A percentile compares a stretch with the other conserved stretches of the same genome.
Conservation (phyloP, 2,113 vertebrate genomes). For the Acrocephalus kingi region DNA sequence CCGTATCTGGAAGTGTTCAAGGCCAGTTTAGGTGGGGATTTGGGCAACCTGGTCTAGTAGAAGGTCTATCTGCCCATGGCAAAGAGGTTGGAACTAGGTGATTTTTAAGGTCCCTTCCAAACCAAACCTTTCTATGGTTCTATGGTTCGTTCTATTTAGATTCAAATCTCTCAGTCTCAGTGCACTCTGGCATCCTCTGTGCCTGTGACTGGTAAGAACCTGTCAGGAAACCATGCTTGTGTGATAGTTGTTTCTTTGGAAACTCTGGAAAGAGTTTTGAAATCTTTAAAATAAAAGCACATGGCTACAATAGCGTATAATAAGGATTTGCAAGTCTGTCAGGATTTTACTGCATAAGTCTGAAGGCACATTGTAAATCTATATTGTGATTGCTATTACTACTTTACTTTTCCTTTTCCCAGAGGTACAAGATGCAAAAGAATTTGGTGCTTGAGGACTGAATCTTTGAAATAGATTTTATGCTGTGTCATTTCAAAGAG, state of each 20-base stretch:
- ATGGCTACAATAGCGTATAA: neutral
- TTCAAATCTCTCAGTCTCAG: neutral
- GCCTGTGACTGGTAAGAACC: neutral
- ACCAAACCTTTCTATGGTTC: neutral
- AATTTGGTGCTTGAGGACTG: neutral
- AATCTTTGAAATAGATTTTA: neutral
- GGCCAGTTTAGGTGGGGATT: neutral
- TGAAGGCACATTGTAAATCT: neutral
- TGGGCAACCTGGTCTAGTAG: neutral
- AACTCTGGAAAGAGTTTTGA: neutral
- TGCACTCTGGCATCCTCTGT: neutral
- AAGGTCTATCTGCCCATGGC: neutral
- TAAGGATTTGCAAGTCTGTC: neutral
- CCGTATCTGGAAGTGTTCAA: neutral
- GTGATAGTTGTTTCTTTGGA: fast-evolving
- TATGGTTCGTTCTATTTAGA: neutral
- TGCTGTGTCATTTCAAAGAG: neutral
- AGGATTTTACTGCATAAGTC: neutral
- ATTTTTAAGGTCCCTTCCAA: neutral
- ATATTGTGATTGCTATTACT: neutral
- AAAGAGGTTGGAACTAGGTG: too few species aligned
- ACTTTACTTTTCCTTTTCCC: neutral
- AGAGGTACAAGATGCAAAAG: neutral
- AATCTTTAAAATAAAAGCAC: neutral
- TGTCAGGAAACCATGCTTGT: fast-evolving